Evolutionary conservation across 2,888 invertebrate species (phyloP), one percentile per base, ranked within the genome.

Genomic region (Ennomos fuscantarius): DNA sequence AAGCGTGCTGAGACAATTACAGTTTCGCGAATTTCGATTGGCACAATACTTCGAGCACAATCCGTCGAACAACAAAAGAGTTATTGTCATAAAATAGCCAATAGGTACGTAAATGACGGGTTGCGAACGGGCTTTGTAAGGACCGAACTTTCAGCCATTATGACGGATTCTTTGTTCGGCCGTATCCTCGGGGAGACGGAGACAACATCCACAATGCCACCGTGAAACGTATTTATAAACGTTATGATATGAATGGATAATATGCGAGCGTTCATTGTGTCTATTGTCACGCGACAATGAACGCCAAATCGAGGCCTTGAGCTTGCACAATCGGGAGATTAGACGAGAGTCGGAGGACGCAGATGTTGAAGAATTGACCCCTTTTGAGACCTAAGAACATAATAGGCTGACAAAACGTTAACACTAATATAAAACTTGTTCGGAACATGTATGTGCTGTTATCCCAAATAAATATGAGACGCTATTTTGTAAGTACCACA

Each of bases 81-180:
- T 82, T 86, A 89, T 91, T 91, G 89, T 92, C 84, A 82, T 88
- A 91, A 90, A 88, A 91, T 91, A 89, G 90, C 90, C 91, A 89
- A 90, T 91, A 89, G 87, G 84, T 87, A 87, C 81, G 84, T 89
- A 91, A 89, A 91, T 91, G 89, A 90, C 89, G 87, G 91, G 91
- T 91, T 90, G 85, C 79, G 78, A 79, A 72, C 72, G 66, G 79
- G 79, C 84, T 84, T 88, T 88, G 87, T 86, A 70, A 74, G 72
- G 76, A 77, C 75, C 81, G 80, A 82, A 85, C 78, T 87, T 86
- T 84, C 76, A 81, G 83, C 81, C 79, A 84, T 88, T 87, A 87
- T 87, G 85, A 83, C 76, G 74, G 72, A 81, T 77, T 82, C 88
- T 87, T 91, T 91, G 90, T 91, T 82, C 79, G 71, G 56, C 51